A percentile compares a stretch with the other conserved stretches of the same genome.
phyloP scores from a whole-genome alignment of 1,140 invertebrate genomes.

The Lysiphlebus fabarum region DNA sequence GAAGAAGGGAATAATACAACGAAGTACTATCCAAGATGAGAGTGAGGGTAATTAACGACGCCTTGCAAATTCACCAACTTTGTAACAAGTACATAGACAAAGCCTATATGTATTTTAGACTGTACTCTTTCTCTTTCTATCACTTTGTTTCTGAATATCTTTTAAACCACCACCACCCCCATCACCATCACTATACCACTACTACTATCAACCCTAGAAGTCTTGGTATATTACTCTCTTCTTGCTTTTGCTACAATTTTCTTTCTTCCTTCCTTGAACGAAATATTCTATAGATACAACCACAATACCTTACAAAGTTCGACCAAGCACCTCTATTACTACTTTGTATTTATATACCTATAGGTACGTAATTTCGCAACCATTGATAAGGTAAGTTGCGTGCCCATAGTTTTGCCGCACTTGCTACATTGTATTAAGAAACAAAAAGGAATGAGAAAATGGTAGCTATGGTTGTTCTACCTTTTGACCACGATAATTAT shows the following conservation, averaged over 20 bases:
- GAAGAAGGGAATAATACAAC: neutral
- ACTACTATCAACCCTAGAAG: neutral
- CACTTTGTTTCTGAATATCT: no score
- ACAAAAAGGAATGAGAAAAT: no score
- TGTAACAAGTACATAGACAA: constrained; percentile 26
- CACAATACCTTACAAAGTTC: constrained; percentile 19
- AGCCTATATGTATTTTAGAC: constrained; percentile 13
- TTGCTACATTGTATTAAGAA: neutral
- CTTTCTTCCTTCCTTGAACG: constrained; percentile 10
- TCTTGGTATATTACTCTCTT: constrained; percentile 3
- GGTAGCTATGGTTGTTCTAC: no score
- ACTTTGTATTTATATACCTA: constrained; percentile 1
- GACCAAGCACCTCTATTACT: constrained; percentile 18
- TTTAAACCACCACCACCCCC: neutral
- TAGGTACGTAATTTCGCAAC: constrained; percentile 16
- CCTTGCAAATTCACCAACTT: constrained; percentile 29
- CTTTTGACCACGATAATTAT: no score
- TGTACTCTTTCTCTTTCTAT: no score
- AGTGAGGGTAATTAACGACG: constrained; percentile 29
- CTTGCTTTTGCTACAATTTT: constrained; percentile 2
- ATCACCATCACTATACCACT: neutral
- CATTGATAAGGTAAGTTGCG: constrained; percentile 19
- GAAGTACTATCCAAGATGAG: constrained; percentile 5
- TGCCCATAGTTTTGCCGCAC: neutral
- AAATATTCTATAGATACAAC: constrained; percentile 18